Percentiles rank a stretch among this genome's conserved stretches.
Evolutionary conservation across 2,113 vertebrate species (phyloP).

Genomic region (Tragulus kanchil): DNA sequence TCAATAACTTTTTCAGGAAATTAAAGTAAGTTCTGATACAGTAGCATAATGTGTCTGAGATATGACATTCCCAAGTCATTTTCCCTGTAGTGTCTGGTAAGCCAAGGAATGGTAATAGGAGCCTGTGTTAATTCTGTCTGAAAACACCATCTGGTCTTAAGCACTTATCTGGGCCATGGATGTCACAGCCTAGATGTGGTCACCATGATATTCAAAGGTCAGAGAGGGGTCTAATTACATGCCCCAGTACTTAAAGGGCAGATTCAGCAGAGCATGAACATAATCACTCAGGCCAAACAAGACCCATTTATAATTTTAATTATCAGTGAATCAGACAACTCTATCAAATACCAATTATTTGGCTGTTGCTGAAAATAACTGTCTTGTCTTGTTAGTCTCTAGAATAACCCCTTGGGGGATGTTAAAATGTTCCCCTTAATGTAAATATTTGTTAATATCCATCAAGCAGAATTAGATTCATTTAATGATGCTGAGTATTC

Average conservation of each 20-base stretch:
- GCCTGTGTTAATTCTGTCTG: conserved; percentile 85
- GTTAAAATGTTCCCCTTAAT: conserved; percentile 79
- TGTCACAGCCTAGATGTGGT: conserved; percentile 85
- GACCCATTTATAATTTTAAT: conserved; percentile 90
- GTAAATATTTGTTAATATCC: conserved; percentile 85
- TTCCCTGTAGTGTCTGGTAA: conserved; percentile 62
- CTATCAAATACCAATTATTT: conserved; percentile 88
- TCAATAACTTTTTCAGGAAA: not conserved
- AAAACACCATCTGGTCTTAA: conserved; percentile 88
- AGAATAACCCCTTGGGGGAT: conserved; percentile 82
- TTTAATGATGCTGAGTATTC: conserved; percentile 54
- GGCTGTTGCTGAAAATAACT: conserved; percentile 87
- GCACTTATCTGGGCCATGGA: conserved; percentile 84
- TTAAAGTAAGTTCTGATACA: not conserved
- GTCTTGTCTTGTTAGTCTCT: conserved; percentile 86
- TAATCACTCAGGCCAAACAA: conserved; percentile 89
- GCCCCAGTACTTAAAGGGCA: conserved; percentile 86
- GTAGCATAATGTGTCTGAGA: not conserved
- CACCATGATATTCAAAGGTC: conserved; percentile 88
- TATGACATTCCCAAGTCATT: conserved; percentile 38
- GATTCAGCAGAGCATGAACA: conserved; percentile 83
- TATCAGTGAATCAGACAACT: conserved; percentile 88
- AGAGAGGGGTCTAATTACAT: conserved; percentile 88
- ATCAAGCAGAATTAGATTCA: conserved; percentile 74
- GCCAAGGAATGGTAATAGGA: conserved; percentile 77